Percentiles rank a stretch among this genome's conserved stretches.
phyloP scores from a whole-genome alignment of 2,113 vertebrate genomes.

The Ceuthmochares aereus region DNA sequence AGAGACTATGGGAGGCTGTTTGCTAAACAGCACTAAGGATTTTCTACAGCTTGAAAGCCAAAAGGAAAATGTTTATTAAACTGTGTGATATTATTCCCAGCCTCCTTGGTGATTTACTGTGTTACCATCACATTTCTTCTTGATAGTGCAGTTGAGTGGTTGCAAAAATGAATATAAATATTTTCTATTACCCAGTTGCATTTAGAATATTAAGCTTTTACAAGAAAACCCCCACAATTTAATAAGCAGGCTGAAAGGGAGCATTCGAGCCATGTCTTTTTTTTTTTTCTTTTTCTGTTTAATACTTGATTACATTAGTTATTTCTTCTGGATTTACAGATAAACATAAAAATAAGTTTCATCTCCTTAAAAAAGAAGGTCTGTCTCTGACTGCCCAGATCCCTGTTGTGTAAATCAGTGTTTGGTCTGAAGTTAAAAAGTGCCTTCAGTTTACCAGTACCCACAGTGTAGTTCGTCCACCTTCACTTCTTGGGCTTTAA shows the following conservation, averaged over 20 bases:
- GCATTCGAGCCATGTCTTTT: not conserved
- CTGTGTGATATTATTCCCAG: not conserved
- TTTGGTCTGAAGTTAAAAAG: not conserved
- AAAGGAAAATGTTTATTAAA: not conserved
- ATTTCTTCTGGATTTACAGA: not conserved
- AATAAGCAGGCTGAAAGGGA: not conserved
- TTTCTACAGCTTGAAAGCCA: not conserved
- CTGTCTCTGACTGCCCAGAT: not conserved
- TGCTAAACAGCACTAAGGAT: not conserved
- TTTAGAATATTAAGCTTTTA: not conserved
- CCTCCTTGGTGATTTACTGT: not conserved
- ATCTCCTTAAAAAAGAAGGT: not conserved
- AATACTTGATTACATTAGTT: slow-evolving; percentile 12
- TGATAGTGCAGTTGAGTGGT: not conserved
- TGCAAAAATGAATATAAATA: not conserved
- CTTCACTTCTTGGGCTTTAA: not conserved
- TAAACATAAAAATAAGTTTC: not conserved
- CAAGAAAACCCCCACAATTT: not conserved
- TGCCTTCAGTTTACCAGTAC: not conserved
- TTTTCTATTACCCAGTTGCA: not conserved
- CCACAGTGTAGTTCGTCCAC: not conserved
- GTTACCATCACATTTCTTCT: not conserved
- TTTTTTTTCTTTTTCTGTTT: not conserved
- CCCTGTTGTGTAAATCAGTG: not conserved
- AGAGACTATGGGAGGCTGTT: not conserved